Evolutionary conservation across 2,888 invertebrate genomes (phyloP), one percentile per base, ranked within the genome.

Genomic region (Acronicta alni): DNA sequence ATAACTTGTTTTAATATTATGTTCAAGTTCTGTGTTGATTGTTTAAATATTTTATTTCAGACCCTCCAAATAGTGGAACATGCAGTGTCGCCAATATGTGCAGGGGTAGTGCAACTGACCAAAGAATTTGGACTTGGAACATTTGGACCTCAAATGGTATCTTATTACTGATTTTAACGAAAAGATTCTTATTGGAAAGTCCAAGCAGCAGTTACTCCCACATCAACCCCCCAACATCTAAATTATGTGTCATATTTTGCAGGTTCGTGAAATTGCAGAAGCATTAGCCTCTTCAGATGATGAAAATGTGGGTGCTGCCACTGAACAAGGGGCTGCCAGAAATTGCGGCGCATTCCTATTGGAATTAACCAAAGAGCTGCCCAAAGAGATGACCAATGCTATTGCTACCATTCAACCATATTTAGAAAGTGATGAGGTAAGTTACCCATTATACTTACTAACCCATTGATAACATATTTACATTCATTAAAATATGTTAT

Each of bases 51-150:
- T 57, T 23, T 51, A 89, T 84, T 93, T 18, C 95, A 98, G 95
- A 84, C 97, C 48, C 93, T 98, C 30, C 97, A 97, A 91, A 95
- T 96, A 73, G 95, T 95, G 80, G 98, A 98, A 76, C 96, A 97
- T 88, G 89, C 97, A 35, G 96, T 96, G 0, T 87, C 92, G 12
- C 95, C 96, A 23, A 94, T 97, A 72, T 96, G 97, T 26, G 95
- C 95, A 59, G 97, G 97, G 26, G 95, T 98, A 0, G 95, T 96
- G 37, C 94, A 96, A 62, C 92, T 98, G 79, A 96, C 96, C 1
- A 95, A 95, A 68, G 95, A 96, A 47, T 97, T 96, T 87, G 95
- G 95, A 12, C 95, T 96, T 68, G 96, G 95, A 61, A 95, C 96
- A 52, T 95, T 98, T 77, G 95, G 97, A 38, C 95, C 96, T 64